These are phyloP conservation scores for Acronicta alni DNA, from an alignment of 2,888 invertebrate genomes.

Conservation along the genomic window DNA sequence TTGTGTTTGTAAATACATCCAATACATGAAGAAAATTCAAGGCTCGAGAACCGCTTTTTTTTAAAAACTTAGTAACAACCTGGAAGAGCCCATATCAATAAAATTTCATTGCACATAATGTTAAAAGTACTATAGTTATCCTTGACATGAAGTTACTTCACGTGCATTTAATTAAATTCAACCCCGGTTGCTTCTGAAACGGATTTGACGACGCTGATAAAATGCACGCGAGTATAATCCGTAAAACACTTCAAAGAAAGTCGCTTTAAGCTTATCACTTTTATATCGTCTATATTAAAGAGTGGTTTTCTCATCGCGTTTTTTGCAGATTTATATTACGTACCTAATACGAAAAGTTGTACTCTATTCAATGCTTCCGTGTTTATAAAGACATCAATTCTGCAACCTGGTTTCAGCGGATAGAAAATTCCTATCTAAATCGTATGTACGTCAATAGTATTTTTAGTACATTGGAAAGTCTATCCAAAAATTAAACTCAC, in stretches of 20 bases:
- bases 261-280: constrained; percentile 23
- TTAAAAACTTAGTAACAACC: too few species aligned
- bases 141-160: too few species aligned
- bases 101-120: too few species aligned
- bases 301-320: constrained; percentile 23
- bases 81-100: too few species aligned
- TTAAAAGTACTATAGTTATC: too few species aligned
- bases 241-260: background rate
- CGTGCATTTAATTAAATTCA: background rate
- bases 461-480: too few species aligned
- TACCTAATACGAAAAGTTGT: constrained; percentile 8
- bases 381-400: background rate
- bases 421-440: too few species aligned
- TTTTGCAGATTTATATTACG: constrained; percentile 31
- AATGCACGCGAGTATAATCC: background rate
- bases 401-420: background rate
- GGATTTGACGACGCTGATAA: background rate
- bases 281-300: constrained; percentile 3
- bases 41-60: too few species aligned
- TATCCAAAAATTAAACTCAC: too few species aligned
- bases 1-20: too few species aligned
- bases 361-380: constrained; percentile 11
- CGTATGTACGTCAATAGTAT: too few species aligned
- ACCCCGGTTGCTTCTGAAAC: background rate
- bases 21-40: too few species aligned